Evolutionary conservation across 2,888 invertebrate genomes (phyloP), one percentile per base, ranked within the genome.

Genomic region (Eupithecia insigniata): DNA sequence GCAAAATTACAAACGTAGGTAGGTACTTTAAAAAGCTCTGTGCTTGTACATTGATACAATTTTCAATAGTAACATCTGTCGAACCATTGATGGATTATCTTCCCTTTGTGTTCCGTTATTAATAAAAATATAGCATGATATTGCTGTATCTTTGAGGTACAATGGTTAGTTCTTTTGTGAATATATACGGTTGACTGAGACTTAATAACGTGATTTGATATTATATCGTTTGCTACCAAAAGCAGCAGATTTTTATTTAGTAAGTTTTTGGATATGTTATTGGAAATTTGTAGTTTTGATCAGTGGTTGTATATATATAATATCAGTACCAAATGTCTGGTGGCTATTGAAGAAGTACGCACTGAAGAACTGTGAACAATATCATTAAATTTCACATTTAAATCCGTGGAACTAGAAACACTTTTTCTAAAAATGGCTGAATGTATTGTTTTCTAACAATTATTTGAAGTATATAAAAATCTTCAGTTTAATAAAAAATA

Each of bases 51-150:
- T 69, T 71, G 68, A 71, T 68, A 68, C 68, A 71, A 66, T 70
- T 74, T 77, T 76, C 76, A 78, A 78, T 80, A 82, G 87, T 83
- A 85, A 89, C 92, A 92, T 92, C 93, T 93, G 93, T 90, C 84
- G 81, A 82, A 82, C 79, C 84, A 86, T 64, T 82, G 86, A 85
- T 86, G 90, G 91, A 90, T 94, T 93, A 94, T 93, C 93, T 92
- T 87, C 87, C 91, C 84, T 88, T 94, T 94, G 93, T 93, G 88
- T 79, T 79, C 82, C 82, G 85, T 88, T 93, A 94, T 94, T 94
- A 93, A 93, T 93, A 94, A 94, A 93, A 93, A 94, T 93, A 93
- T 93, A 90, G 85, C 82, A 89, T 87, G 84, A 91, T 91, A 90
- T 89, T 89, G 85, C 87, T 89, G 46, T 66, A 90, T 90, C 90